phyloP scores from a whole-genome alignment of 1,140 invertebrate species.

The Pachypsylla venusta region DNA sequence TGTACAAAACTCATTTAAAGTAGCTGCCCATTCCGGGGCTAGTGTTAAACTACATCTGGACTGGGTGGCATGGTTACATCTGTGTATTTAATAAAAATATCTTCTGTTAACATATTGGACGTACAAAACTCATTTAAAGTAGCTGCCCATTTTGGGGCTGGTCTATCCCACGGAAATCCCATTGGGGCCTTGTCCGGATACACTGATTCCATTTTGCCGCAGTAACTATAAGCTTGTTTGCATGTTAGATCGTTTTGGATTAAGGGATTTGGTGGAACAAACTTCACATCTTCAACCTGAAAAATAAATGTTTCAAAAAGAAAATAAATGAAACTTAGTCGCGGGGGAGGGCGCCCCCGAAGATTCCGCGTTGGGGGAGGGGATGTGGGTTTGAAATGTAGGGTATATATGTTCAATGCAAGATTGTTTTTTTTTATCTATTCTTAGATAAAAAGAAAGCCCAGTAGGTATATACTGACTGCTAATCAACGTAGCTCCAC shows the following conservation, averaged over 20 bases:
- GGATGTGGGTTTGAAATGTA: too few relatives aligned
- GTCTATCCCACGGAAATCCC: constrained; percentile 44
- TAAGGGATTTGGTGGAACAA: constrained; percentile 67
- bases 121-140: not conserved
- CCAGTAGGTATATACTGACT: too few relatives aligned
- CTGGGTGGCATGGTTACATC: not conserved
- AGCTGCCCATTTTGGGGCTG: not conserved
- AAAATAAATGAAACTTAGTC: too few relatives aligned
- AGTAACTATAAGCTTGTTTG: constrained; percentile 75
- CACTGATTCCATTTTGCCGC: constrained; percentile 62
- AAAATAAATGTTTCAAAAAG: too few relatives aligned
- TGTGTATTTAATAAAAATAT: not conserved
- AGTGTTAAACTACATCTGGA: too few relatives aligned
- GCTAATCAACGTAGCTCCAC: too few relatives aligned
- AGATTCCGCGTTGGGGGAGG: too few relatives aligned
- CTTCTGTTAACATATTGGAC: not conserved
- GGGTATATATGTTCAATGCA: too few relatives aligned
- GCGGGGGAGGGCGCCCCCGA: too few relatives aligned
- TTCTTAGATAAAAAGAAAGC: too few relatives aligned
- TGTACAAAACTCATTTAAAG: not conserved
- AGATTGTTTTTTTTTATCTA: too few relatives aligned
- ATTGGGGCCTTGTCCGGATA: constrained; percentile 30
- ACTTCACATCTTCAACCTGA: too few relatives aligned
- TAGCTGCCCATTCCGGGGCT: not conserved
- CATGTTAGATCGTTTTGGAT: constrained; percentile 80